Evolutionary conservation across 2,113 vertebrate genomes (phyloP).

Genomic region (Todiramphus chloris): DNA sequence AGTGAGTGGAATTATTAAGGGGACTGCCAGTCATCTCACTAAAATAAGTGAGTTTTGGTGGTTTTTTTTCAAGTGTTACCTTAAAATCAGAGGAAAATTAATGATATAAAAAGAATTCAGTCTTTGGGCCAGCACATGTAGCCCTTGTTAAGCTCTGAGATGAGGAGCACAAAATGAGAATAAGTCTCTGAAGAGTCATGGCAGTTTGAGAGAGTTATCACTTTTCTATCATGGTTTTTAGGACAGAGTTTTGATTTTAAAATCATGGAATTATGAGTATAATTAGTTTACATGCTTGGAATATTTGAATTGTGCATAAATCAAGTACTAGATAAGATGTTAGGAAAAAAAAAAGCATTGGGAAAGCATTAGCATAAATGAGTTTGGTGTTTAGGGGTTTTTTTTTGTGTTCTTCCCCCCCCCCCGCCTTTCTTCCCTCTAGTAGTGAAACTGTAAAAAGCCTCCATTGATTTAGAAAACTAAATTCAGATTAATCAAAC

Average conservation of each 20-base stretch:
- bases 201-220: background rate
- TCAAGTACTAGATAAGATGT: background rate
- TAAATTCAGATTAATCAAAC: background rate
- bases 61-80: background rate
- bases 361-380: background rate
- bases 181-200: background rate
- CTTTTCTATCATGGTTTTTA: background rate
- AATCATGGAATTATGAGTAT: background rate
- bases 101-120: background rate
- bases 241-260: background rate
- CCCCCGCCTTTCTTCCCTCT: background rate
- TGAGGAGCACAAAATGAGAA: background rate
- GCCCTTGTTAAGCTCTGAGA: background rate
- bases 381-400: rapidly evolving
- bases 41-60: background rate
- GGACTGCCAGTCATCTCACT: background rate
- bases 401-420: too few relatives aligned
- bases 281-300: background rate
- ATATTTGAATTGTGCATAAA: background rate
- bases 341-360: background rate
- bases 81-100: background rate
- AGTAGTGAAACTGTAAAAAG: background rate
- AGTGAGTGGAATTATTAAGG: background rate
- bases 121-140: background rate
- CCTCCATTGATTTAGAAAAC: background rate